A percentile compares a stretch with the other conserved stretches of the same genome.
Conservation (phyloP, 2,888 invertebrate genomes). For the Trichogramma evanescens region DNA sequence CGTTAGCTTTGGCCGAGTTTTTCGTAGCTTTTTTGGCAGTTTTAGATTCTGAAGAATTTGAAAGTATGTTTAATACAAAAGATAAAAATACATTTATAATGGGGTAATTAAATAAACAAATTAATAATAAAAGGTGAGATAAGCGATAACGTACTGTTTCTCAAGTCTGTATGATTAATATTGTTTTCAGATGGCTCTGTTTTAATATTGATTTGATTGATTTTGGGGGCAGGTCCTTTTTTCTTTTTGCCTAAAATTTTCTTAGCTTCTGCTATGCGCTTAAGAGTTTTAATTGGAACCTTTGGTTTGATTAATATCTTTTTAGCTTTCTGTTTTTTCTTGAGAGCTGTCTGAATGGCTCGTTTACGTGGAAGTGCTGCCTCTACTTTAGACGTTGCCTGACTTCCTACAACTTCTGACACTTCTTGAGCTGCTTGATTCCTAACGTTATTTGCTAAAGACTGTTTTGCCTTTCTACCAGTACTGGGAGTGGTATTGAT, state of each 20-base stretch:
- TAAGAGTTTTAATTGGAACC: slow-evolving; percentile 36
- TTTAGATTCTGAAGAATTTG: slow-evolving; percentile 14
- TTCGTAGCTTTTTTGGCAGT: slow-evolving; percentile 16
- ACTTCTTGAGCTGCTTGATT: slow-evolving; percentile 38
- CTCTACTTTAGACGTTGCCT: slow-evolving; percentile 40
- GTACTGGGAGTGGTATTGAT: slow-evolving; percentile 3
- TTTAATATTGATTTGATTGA: not conserved
- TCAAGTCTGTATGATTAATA: too few relatives aligned
- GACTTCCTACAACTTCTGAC: slow-evolving; percentile 41
- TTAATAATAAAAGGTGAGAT: not conserved
- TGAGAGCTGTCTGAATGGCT: slow-evolving; percentile 36
- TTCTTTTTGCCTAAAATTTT: slow-evolving; percentile 30
- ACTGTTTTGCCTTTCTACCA: slow-evolving; percentile 29
- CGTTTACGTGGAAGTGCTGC: slow-evolving; percentile 41
- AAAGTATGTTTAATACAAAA: slow-evolving; percentile 8
- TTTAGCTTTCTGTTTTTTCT: slow-evolving; percentile 41
- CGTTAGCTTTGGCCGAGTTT: slow-evolving; percentile 12
- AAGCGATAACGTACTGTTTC: not conserved
- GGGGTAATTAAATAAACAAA: not conserved
- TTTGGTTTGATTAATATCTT: slow-evolving; percentile 40
- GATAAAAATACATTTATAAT: not conserved
- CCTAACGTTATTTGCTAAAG: slow-evolving; percentile 20
- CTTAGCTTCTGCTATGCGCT: slow-evolving; percentile 30
- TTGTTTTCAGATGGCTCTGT: not conserved
- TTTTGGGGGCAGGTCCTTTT: slow-evolving; percentile 18